Conservation (phyloP, 2,888 invertebrate genomes). For the Scaptomyza cyrtandrae region DNA sequence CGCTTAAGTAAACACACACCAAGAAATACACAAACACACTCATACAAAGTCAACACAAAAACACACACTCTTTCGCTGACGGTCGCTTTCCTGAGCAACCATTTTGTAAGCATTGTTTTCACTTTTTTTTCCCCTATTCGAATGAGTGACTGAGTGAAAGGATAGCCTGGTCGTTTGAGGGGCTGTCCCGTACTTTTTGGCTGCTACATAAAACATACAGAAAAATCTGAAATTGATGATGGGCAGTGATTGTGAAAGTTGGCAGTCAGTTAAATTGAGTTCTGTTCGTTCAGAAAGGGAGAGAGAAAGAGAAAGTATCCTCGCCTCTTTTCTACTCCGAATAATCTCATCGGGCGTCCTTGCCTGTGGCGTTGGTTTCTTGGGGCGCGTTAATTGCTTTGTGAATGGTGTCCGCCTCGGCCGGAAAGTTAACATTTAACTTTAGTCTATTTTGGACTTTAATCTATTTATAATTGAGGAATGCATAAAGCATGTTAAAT, state of each 20-base stretch:
- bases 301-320: not conserved
- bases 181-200: conserved; percentile 32
- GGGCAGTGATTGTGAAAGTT: conserved; percentile 80
- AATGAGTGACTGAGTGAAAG: conserved; percentile 27
- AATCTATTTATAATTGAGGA: conserved; percentile 79
- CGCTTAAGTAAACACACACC: conserved; percentile 77
- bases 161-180: conserved; percentile 32
- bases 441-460: conserved; percentile 79
- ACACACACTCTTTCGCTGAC: conserved; percentile 23
- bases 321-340: not conserved
- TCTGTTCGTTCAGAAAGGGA: conserved; percentile 45
- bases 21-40: conserved; percentile 40
- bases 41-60: conserved; percentile 66
- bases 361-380: conserved; percentile 42
- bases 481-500: conserved; percentile 79
- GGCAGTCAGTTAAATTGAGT: conserved; percentile 79
- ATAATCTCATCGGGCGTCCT: conserved; percentile 7
- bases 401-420: conserved; percentile 79
- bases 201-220: conserved; percentile 78
- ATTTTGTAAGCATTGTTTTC: conserved; percentile 76
- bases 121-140: conserved; percentile 57
- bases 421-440: conserved; percentile 79
- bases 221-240: conserved; percentile 81
- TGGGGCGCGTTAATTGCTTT: conserved; percentile 78
- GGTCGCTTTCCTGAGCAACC: conserved; percentile 62